Percentiles rank a stretch among this genome's conserved stretches.
These are phyloP conservation scores for Todiramphus saurophagus DNA, from an alignment of 2,113 vertebrate genomes.

Conservation along the genomic window DNA sequence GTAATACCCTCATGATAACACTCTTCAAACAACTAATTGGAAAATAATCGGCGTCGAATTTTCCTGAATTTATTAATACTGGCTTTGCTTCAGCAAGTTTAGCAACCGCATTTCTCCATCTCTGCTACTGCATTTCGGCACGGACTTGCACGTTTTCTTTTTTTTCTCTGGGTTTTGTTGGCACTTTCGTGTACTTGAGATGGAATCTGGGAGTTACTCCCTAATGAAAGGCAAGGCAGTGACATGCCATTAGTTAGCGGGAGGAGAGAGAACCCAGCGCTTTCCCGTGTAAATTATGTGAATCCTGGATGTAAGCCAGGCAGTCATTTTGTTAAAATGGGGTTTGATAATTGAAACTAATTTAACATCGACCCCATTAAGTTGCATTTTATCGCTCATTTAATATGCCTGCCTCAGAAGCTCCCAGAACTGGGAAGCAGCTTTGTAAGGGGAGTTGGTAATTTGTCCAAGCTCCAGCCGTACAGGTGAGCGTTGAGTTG, in stretches of 20 bases:
- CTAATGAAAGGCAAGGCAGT: not conserved
- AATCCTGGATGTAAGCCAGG: constrained; percentile 13
- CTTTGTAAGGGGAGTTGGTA: not conserved
- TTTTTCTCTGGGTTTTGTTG: not conserved
- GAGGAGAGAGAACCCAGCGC: not conserved
- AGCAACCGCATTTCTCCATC: not conserved
- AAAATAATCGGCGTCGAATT: not conserved
- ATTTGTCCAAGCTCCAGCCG: not conserved
- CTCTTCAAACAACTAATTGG: not conserved
- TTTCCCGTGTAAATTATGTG: constrained; percentile 8
- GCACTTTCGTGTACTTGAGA: fast-evolving
- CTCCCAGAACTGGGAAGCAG: not conserved
- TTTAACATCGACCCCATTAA: constrained; percentile 34
- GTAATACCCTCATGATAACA: fast-evolving
- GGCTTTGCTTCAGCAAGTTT: not conserved
- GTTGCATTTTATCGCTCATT: constrained; percentile 62
- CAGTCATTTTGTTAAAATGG: constrained; percentile 54
- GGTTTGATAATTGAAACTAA: constrained; percentile 61
- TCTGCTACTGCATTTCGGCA: not conserved
- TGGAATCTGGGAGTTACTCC: not conserved
- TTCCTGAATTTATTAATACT: not conserved
- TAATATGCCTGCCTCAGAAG: not conserved
- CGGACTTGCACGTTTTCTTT: not conserved
- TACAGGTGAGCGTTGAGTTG: not conserved
- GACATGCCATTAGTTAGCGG: not conserved